Conservation (phyloP, 2,797 vertebrate genomes). For the Cryptoblepharus egeriae region DNA sequence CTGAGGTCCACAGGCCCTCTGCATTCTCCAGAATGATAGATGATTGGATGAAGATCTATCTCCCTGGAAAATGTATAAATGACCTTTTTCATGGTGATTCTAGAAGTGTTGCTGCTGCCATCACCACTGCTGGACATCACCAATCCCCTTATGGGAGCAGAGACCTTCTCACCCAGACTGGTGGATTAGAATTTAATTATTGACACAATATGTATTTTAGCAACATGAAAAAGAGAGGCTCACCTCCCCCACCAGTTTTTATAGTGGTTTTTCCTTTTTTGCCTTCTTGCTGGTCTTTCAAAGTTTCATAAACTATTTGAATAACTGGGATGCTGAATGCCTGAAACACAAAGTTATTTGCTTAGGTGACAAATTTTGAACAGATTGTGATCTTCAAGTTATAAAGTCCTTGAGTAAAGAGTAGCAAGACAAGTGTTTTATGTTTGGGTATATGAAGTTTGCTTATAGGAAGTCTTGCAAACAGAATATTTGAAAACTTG, state of each 20-base stretch:
- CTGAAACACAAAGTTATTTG: constrained; percentile 67
- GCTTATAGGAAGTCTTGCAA: too few relatives aligned
- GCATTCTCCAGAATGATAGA: too few relatives aligned
- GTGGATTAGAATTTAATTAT: background rate
- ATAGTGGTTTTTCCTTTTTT: constrained; percentile 90
- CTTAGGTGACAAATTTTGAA: background rate
- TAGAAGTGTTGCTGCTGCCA: too few relatives aligned
- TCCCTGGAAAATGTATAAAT: too few relatives aligned
- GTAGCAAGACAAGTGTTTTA: background rate
- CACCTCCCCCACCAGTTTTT: constrained; percentile 92
- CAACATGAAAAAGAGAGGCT: constrained; percentile 8
- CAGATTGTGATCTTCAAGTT: background rate
- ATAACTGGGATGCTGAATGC: constrained; percentile 98
- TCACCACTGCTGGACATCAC: too few relatives aligned
- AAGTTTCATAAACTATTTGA: constrained; percentile 97
- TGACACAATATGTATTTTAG: background rate
- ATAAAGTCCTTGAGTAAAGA: background rate
- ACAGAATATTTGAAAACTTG: background rate
- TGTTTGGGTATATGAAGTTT: background rate
- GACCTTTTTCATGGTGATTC: too few relatives aligned
- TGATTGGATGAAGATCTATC: too few relatives aligned
- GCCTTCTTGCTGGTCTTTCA: constrained; percentile 96
- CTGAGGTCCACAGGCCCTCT: too few relatives aligned
- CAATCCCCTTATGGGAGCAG: too few relatives aligned
- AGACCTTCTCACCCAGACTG: too few relatives aligned